These are phyloP conservation scores for Rhodophaea formosa DNA, from an alignment of 2,888 invertebrate species.

Conservation along the genomic window DNA sequence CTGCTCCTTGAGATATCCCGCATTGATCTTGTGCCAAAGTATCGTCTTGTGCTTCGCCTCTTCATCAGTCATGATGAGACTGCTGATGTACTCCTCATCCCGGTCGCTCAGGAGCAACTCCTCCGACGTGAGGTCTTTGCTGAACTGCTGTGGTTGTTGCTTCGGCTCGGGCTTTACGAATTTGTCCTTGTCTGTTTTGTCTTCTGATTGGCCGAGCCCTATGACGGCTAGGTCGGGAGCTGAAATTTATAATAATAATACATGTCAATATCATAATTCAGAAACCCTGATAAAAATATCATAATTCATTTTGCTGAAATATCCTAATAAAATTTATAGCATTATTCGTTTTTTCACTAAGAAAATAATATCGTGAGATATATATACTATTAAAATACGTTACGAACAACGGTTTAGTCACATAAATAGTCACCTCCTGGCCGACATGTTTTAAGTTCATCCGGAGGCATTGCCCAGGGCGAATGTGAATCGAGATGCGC, in stretches of 20 bases:
- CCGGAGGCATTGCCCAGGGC: too few species aligned
- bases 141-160: constrained; percentile 33
- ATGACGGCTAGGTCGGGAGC: constrained; percentile 90
- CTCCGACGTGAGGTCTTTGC: constrained; percentile 53
- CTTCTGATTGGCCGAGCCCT: constrained; percentile 82
- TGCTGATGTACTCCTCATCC: constrained; percentile 94
- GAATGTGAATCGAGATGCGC: too few species aligned
- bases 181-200: constrained; percentile 56
- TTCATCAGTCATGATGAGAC: constrained; percentile 87
- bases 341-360: too few species aligned
- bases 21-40: constrained; percentile 94
- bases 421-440: too few species aligned
- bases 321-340: too few species aligned
- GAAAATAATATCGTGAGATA: too few species aligned
- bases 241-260: constrained; percentile 32
- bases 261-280: too few species aligned
- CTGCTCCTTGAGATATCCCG: constrained; percentile 91
- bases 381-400: too few species aligned
- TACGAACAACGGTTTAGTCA: too few species aligned
- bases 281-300: too few species aligned
- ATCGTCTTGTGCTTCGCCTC: constrained; percentile 91
- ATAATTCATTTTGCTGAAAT: too few species aligned
- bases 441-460: too few species aligned
- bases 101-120: constrained; percentile 87
- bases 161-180: constrained; percentile 65